Conservation (phyloP, 2,888 invertebrate species). For the Microctonus aethiopoides region DNA sequence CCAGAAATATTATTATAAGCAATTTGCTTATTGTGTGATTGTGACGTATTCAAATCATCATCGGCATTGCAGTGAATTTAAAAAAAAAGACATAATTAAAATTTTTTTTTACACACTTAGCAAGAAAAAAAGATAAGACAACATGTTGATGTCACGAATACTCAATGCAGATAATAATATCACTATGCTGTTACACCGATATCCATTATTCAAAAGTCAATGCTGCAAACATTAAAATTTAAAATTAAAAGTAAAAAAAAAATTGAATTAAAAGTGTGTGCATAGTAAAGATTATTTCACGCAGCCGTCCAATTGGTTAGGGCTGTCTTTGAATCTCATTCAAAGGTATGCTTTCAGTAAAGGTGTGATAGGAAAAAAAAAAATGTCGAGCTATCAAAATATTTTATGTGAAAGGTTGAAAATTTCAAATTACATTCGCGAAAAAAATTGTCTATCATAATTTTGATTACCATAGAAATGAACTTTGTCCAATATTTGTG, state of each 20-base stretch:
- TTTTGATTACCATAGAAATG: not conserved
- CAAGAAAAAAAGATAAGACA: constrained; percentile 13
- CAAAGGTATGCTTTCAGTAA: not conserved
- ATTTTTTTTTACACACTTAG: constrained; percentile 5
- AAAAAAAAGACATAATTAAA: constrained; percentile 9
- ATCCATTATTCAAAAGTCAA: constrained; percentile 1
- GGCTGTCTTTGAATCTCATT: constrained; percentile 21
- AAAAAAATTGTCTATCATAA: not conserved
- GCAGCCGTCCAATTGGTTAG: constrained; percentile 30
- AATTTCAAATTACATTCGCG: not conserved
- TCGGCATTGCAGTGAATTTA: constrained; percentile 41
- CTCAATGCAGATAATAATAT: not conserved
- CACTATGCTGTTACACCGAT: not conserved
- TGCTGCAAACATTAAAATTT: not conserved
- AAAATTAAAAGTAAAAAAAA: constrained; percentile 9
- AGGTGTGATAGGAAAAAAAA: not conserved
- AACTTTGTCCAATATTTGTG: not conserved
- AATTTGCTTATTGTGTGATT: constrained; percentile 51
- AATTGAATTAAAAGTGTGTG: constrained; percentile 17
- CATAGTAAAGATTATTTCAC: constrained; percentile 13
- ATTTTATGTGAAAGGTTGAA: not conserved
- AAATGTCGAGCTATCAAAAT: not conserved
- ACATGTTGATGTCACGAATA: not conserved
- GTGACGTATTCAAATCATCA: constrained; percentile 45
- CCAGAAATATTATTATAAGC: constrained; percentile 45